A percentile compares a stretch with the other conserved stretches of the same genome.
Evolutionary conservation across 1,140 invertebrate species (phyloP).

Genomic region (Ips nitidus): DNA sequence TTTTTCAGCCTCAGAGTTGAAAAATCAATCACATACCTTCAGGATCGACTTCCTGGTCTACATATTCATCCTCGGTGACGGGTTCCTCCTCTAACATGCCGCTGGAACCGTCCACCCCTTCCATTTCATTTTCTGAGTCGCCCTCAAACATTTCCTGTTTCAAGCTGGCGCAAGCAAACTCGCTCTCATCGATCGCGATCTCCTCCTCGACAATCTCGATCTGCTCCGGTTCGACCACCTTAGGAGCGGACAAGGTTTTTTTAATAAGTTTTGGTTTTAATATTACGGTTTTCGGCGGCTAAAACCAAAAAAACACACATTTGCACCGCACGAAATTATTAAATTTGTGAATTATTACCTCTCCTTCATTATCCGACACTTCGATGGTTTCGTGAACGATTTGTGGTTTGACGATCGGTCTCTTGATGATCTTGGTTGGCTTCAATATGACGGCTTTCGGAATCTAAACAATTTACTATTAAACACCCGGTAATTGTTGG

Average conservation of each 20-base stretch:
- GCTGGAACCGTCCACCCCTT: conserved; percentile 9
- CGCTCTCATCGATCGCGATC: conserved; percentile 35
- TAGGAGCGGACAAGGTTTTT: conserved; percentile 14
- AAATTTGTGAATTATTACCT: not conserved
- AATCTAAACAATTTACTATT: conserved; percentile 30
- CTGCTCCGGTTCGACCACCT: not conserved
- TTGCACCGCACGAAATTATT: not conserved
- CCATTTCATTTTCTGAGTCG: conserved; percentile 16
- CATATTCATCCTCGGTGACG: conserved; percentile 18
- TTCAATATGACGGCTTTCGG: conserved; percentile 43
- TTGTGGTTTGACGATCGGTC: conserved; percentile 16
- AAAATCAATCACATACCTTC: conserved; percentile 12
- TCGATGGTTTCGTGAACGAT: conserved; percentile 18
- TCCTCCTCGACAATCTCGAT: conserved; percentile 36
- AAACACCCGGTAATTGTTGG: not conserved
- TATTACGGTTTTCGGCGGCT: conserved; percentile 37
- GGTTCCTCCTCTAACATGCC: conserved; percentile 29
- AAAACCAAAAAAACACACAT: not conserved
- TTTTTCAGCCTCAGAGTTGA: conserved; percentile 1
- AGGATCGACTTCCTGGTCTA: conserved; percentile 20
- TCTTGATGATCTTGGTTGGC: conserved; percentile 39
- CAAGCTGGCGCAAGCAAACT: conserved; percentile 32
- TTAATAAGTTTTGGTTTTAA: conserved; percentile 38
- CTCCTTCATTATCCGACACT: conserved; percentile 1
- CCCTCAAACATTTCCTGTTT: conserved; percentile 28